phyloP scores from a whole-genome alignment of 2,888 invertebrate species.

The Scaeva pyrastri region DNA sequence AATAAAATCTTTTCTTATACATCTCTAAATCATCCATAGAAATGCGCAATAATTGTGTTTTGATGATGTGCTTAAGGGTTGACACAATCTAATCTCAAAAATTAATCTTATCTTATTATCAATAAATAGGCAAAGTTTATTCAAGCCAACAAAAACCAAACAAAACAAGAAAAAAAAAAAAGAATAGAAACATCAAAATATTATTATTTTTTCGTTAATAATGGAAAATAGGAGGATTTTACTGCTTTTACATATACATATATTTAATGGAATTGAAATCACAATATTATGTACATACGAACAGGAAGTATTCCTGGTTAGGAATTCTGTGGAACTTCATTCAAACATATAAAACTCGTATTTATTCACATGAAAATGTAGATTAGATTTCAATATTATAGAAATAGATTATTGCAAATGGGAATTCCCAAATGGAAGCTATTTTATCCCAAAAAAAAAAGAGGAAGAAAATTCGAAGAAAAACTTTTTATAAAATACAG shows the following conservation, averaged over 20 bases:
- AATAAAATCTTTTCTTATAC: slow-evolving; percentile 5
- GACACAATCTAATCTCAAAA: slow-evolving; percentile 62
- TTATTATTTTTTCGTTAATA: slow-evolving; percentile 22
- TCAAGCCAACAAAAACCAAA: slow-evolving; percentile 36
- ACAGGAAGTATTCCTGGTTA: no score
- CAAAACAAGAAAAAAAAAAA: no score
- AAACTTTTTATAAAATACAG: no score
- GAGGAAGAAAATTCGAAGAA: no score
- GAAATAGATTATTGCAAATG: no score
- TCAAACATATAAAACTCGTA: no score
- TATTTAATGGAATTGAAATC: neutral
- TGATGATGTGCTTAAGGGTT: slow-evolving; percentile 64
- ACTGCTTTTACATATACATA: neutral
- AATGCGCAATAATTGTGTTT: slow-evolving; percentile 51
- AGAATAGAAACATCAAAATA: slow-evolving; percentile 32
- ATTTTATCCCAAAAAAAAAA: no score
- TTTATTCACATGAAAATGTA: no score
- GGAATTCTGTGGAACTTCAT: no score
- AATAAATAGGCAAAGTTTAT: slow-evolving; percentile 38
- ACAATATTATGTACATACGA: neutral
- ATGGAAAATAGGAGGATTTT: slow-evolving; percentile 20
- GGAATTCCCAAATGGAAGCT: no score
- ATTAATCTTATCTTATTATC: slow-evolving; percentile 27
- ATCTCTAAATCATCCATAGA: slow-evolving; percentile 11
- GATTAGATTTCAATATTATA: no score